Evolutionary conservation across 2,888 invertebrate species (phyloP).

Genomic region (Antitype chi): DNA sequence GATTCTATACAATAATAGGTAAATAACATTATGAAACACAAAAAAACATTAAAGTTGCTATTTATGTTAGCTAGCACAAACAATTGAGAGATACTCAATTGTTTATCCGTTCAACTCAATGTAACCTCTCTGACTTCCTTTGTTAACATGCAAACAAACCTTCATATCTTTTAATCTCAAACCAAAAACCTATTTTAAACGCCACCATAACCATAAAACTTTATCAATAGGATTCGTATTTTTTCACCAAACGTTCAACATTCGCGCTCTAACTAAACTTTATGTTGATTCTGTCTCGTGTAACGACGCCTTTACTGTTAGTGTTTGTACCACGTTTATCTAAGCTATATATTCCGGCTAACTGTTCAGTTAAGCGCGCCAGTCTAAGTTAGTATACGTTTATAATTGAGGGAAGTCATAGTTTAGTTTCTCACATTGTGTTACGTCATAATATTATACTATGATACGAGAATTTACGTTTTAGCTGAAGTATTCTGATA

Average conservation of each 20-base stretch:
- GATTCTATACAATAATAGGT: too few relatives aligned
- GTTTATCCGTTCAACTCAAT: too few relatives aligned
- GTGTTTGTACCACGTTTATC: slow-evolving; percentile 66
- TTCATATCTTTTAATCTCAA: neutral
- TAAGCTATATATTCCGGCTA: slow-evolving; percentile 65
- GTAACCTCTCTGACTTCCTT: neutral
- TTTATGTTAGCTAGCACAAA: too few relatives aligned
- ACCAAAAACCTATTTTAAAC: neutral
- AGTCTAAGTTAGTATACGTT: slow-evolving; percentile 64
- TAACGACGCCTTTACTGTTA: slow-evolving; percentile 60
- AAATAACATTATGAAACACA: too few relatives aligned
- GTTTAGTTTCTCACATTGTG: slow-evolving; percentile 49
- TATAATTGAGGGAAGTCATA: slow-evolving; percentile 64
- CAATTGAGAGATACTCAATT: too few relatives aligned
- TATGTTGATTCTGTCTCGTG: slow-evolving; percentile 60
- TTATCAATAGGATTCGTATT: slow-evolving; percentile 39
- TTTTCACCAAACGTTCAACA: slow-evolving; percentile 42
- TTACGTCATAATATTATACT: slow-evolving; percentile 35
- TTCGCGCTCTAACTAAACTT: slow-evolving; percentile 42
- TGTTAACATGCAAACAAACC: neutral
- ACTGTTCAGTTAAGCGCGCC: slow-evolving; percentile 65
- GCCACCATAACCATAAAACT: slow-evolving; percentile 23
- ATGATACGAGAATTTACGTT: slow-evolving; percentile 5
- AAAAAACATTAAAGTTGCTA: too few relatives aligned
- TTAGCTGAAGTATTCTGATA: neutral